A percentile compares a stretch with the other conserved stretches of the same genome.
Conservation (phyloP, 2,113 vertebrate species). For the Rana temporaria region DNA sequence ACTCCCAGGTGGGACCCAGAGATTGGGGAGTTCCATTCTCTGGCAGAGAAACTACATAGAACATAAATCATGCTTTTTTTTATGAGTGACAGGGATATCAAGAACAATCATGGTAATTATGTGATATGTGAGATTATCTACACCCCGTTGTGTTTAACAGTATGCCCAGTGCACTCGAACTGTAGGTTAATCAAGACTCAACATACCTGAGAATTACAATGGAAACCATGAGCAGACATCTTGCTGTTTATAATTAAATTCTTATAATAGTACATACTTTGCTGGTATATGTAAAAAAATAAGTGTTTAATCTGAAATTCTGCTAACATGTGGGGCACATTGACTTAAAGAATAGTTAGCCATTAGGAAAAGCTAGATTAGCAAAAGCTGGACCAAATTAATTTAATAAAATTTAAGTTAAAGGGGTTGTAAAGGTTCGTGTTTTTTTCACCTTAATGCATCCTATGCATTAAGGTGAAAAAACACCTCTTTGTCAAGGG, state of each 20-base stretch:
- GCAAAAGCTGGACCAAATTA: too few relatives aligned
- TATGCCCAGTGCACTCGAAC: constrained; percentile 22
- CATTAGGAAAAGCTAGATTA: constrained; percentile 13
- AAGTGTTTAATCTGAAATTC: constrained; percentile 18
- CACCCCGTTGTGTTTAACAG: constrained; percentile 47
- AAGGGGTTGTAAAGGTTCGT: too few relatives aligned
- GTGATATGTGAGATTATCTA: constrained; percentile 55
- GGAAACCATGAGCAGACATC: constrained; percentile 25
- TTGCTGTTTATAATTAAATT: constrained; percentile 44
- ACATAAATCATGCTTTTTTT: constrained; percentile 51
- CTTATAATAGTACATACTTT: constrained; percentile 9
- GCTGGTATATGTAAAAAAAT: neutral
- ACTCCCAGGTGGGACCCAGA: constrained; percentile 41
- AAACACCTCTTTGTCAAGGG: too few relatives aligned
- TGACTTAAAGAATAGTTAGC: constrained; percentile 4
- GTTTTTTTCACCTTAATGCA: too few relatives aligned
- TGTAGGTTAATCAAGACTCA: constrained; percentile 35
- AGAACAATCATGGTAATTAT: constrained; percentile 50
- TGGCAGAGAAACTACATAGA: constrained; percentile 31
- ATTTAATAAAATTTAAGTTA: too few relatives aligned
- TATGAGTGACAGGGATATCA: constrained; percentile 54
- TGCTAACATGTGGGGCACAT: neutral
- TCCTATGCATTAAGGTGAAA: too few relatives aligned
- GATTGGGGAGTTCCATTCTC: constrained; percentile 40
- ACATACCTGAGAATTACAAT: constrained; percentile 38